Evolutionary conservation across 2,797 vertebrate genomes (phyloP).

Genomic region (Rhinatrema bivittatum): DNA sequence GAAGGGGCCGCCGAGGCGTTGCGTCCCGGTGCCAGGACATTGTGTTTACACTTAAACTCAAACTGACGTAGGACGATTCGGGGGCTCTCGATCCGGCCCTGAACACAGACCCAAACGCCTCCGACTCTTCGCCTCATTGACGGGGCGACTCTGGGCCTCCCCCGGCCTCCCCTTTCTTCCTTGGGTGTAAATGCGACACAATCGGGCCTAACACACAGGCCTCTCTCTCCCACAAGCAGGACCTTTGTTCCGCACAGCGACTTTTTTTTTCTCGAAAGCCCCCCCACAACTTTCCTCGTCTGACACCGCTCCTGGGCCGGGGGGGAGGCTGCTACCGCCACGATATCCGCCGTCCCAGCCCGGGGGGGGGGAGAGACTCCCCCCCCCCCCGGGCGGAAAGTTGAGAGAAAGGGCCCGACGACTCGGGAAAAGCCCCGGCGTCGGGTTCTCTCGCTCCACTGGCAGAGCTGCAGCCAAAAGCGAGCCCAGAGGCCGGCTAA

Average conservation of each 20-base stretch:
- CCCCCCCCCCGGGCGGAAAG: no score
- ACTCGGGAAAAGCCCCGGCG: slow-evolving; percentile 4
- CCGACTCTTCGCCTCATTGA: slow-evolving; percentile 2
- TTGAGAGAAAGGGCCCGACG: slow-evolving; percentile 41
- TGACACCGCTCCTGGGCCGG: no score
- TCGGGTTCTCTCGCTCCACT: background rate
- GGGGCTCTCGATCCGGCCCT: slow-evolving; percentile 20
- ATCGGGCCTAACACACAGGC: slow-evolving; percentile 43
- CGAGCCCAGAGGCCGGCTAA: background rate
- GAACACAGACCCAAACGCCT: slow-evolving; percentile 11
- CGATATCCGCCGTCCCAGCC: no score
- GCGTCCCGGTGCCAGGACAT: no score
- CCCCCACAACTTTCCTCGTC: no score
- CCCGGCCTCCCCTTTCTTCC: slow-evolving; percentile 29
- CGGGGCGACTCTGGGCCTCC: slow-evolving; percentile 27
- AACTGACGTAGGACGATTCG: background rate
- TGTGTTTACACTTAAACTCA: slow-evolving; percentile 10
- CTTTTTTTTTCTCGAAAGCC: no score
- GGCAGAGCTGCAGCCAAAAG: background rate
- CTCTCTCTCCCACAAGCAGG: no score
- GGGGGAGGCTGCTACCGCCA: no score
- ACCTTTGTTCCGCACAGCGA: no score
- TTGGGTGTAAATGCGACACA: slow-evolving; percentile 47
- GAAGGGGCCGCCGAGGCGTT: no score
- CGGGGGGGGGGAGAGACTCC: no score